phyloP scores from a whole-genome alignment of 2,888 invertebrate genomes.

The Linhomoeus sp. region DNA sequence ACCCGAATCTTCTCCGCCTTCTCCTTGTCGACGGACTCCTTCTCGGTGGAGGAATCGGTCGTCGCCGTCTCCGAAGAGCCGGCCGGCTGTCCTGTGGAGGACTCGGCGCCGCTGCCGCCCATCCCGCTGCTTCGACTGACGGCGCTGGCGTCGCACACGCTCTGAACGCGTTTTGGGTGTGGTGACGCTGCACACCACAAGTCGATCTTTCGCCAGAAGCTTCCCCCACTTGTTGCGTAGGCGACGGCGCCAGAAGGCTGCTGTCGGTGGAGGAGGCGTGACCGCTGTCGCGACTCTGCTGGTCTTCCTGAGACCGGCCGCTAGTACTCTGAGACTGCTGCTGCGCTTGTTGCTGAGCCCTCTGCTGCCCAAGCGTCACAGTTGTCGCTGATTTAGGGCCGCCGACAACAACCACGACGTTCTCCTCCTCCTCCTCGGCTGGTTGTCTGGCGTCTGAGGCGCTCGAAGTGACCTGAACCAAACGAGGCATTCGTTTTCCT shows the following conservation, averaged over 20 bases:
- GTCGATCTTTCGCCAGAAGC: background rate
- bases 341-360: no score
- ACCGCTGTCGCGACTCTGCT: background rate
- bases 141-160: background rate
- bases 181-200: background rate
- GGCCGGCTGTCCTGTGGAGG: background rate
- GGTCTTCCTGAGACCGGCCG: no score
- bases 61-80: background rate
- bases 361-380: no score
- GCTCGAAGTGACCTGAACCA: no score
- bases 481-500: no score
- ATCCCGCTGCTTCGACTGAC: constrained; percentile 46
- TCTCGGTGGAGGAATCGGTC: constrained; percentile 9
- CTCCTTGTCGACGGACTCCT: constrained; percentile 41
- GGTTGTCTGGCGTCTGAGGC: no score
- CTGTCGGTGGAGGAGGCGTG: background rate
- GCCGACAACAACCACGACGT: no score
- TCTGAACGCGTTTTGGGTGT: background rate
- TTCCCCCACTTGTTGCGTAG: no score
- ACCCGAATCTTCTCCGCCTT: constrained; percentile 80
- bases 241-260: background rate
- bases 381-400: no score
- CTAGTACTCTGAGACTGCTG: no score
- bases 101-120: background rate
- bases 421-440: no score